Evolutionary conservation across 2,888 invertebrate genomes (phyloP).

Genomic region (Seira sanloemensis): DNA sequence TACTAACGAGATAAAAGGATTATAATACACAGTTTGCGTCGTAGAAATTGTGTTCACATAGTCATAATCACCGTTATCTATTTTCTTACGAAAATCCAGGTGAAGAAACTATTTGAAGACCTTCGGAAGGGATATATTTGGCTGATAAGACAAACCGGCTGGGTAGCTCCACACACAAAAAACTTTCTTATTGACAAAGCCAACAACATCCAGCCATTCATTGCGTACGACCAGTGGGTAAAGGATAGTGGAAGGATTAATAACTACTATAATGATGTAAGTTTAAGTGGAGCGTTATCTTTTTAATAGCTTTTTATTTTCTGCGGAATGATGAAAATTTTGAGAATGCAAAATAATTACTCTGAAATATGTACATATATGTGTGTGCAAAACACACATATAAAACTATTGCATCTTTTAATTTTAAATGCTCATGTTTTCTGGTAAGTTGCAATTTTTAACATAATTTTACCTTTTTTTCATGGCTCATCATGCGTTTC

Average conservation of each 20-base stretch:
- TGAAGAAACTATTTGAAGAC: slow-evolving; percentile 54
- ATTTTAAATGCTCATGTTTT: background rate
- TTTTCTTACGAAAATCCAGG: slow-evolving; percentile 19
- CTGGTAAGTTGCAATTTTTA: background rate
- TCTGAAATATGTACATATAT: too few relatives aligned
- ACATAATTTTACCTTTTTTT: background rate
- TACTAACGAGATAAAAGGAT: too few relatives aligned
- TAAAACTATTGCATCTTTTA: too few relatives aligned
- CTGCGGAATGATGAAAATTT: too few relatives aligned
- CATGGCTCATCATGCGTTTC: background rate
- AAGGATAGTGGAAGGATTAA: slow-evolving; percentile 37
- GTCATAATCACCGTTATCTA: slow-evolving; percentile 5
- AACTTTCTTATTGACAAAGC: slow-evolving; percentile 60
- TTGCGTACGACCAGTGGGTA: slow-evolving; percentile 47
- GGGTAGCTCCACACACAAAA: slow-evolving; percentile 47
- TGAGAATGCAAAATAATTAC: too few relatives aligned
- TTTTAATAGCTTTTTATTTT: too few relatives aligned
- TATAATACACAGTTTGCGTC: too few relatives aligned
- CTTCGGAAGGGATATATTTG: slow-evolving; percentile 57
- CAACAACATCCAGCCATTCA: slow-evolving; percentile 49
- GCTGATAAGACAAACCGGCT: slow-evolving; percentile 59
- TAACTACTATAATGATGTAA: slow-evolving; percentile 54
- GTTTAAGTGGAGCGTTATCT: too few relatives aligned
- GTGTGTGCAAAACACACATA: too few relatives aligned
- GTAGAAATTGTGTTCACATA: too few relatives aligned